phyloP scores from a whole-genome alignment of 2,888 invertebrate species.

The Eudasyphora cyanicolor region DNA sequence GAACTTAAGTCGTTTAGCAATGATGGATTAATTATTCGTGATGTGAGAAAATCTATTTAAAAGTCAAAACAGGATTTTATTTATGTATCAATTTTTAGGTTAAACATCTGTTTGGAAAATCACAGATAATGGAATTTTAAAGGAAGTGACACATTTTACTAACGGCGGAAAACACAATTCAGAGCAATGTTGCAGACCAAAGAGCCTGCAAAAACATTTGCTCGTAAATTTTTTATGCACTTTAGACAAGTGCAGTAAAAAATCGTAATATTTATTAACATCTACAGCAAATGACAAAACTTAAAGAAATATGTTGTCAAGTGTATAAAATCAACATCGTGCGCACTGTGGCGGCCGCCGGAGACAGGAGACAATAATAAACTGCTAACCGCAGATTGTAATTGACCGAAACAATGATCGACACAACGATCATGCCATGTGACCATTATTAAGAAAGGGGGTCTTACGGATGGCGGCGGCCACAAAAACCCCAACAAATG shows the following conservation, averaged over 20 bases:
- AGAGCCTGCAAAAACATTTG: background rate
- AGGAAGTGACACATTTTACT: background rate
- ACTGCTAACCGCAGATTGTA: constrained; percentile 11
- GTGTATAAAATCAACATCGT: background rate
- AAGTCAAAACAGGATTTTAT: constrained; percentile 50
- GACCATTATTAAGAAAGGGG: constrained; percentile 15
- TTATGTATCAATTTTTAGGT: constrained; percentile 55
- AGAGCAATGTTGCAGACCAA: background rate
- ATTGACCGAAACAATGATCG: constrained; percentile 5
- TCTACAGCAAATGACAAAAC: background rate
- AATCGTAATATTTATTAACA: background rate
- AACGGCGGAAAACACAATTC: background rate
- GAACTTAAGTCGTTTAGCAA: background rate
- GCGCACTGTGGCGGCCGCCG: no score
- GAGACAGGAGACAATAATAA: constrained; percentile 13
- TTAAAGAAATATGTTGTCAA: constrained; percentile 2
- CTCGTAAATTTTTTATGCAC: background rate
- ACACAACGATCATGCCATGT: constrained; percentile 1
- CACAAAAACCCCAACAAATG: constrained; percentile 14
- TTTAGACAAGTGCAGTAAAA: constrained; percentile 1
- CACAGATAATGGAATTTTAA: background rate
- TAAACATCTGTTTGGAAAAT: constrained; percentile 53
- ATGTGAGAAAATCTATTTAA: background rate
- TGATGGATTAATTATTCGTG: background rate
- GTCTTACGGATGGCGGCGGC: background rate